Percentiles rank a stretch among this genome's conserved stretches.
Conservation (phyloP, 2,113 vertebrate species). For the Apaloderma vittatum region DNA sequence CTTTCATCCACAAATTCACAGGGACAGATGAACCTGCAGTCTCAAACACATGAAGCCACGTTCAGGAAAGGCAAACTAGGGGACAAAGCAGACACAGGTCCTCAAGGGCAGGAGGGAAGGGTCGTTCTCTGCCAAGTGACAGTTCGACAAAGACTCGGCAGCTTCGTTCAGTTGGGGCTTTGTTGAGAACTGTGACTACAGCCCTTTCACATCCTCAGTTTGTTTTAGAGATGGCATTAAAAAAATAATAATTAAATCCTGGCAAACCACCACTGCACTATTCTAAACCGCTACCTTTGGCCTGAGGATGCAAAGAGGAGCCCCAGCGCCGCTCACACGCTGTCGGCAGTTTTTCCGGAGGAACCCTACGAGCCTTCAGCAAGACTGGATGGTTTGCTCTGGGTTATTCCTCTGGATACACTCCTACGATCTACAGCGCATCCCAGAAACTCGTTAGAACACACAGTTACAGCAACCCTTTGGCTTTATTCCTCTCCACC, state of each 20-base stretch:
- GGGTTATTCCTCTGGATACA: background rate
- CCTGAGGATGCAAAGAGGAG: background rate
- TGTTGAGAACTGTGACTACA: background rate
- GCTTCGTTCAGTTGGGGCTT: background rate
- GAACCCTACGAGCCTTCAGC: background rate
- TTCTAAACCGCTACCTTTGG: background rate
- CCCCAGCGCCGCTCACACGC: rapidly evolving
- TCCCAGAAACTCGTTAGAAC: background rate
- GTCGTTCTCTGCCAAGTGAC: background rate
- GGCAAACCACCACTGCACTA: background rate
- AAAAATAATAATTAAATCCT: background rate
- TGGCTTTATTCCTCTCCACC: background rate
- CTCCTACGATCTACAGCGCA: background rate
- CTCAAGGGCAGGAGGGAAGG: background rate
- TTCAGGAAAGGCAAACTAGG: background rate
- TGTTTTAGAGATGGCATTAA: background rate
- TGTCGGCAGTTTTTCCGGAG: background rate
- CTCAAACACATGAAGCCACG: background rate
- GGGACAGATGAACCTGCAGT: background rate
- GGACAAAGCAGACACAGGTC: background rate
- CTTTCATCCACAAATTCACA: background rate
- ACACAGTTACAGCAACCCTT: background rate
- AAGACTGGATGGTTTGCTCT: too few species aligned
- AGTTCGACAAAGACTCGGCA: background rate
- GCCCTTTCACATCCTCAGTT: background rate